Base-by-base conservation (phyloP, 1,140 invertebrate genomes). In the Mesaphorura yosii region DNA sequence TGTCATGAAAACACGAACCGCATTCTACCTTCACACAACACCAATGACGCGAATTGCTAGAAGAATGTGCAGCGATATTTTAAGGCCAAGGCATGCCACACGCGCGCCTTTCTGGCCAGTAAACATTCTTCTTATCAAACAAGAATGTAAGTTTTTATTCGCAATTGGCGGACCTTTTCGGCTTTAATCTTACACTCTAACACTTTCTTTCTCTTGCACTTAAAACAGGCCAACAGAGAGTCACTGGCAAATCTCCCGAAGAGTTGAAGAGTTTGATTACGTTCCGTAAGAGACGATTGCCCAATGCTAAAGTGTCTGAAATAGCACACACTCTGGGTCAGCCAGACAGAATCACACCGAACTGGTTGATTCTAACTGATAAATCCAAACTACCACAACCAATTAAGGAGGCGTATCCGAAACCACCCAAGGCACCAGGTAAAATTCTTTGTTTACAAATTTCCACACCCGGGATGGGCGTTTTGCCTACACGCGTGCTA, bases 1-100 rank as follows among this genome's bases (percentile, higher is more conserved):
- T 22, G 86, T 95, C 0, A 92, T 95, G 88, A 95, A 95, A 73
- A 95, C 92, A 37, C 77, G 91, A 63, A 90, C 91, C 57, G 91
- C 91, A 25, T 95, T 95, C 73, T 95, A 92, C 73, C 74, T 96
- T 60, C 81, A 85, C 65, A 91, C 86, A 3, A 91, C 89, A 58
- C 80, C 86, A 29, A 73, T 91, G 61, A 92, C 90, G 38, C 77
- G 87, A 58, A 78, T 93, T 19, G 88, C 90, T 22, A 78, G 92
- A 38, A 75, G 85, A 47, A 73, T 93, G 41, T 91, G 88, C 67
- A 78, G 82, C 49, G 80, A 84, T 54, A 79, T 92, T 58, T 78
- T 94, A 56, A 80, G 83, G 57, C 83, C 86, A 7, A 71, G 86
- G 29, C 88, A 90, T 71, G 84, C 85, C 28, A 86, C 90, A 38